These are phyloP conservation scores for Magallana angulata DNA, from an alignment of 1,140 invertebrate genomes.

Conservation along the genomic window DNA sequence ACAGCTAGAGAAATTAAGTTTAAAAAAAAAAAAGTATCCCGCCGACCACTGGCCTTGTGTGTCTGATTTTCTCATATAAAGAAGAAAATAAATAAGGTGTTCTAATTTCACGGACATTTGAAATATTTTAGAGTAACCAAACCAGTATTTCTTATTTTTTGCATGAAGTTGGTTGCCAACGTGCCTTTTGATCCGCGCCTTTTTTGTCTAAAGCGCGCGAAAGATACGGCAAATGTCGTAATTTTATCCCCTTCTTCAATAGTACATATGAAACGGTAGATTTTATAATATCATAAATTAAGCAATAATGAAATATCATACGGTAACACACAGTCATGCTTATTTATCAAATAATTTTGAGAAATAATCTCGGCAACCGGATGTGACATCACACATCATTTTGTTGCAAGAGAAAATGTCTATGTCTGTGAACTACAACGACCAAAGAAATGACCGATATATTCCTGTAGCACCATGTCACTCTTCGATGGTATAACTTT, in stretches of 20 bases:
- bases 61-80: no score
- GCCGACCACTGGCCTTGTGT: no score
- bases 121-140: not conserved
- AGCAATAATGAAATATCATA: no score
- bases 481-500: not conserved
- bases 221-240: conserved; percentile 10
- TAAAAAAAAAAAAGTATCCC: no score
- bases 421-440: not conserved
- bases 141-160: not conserved
- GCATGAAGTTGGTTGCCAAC: no score
- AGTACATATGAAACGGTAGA: no score
- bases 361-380: not conserved
- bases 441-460: conserved; percentile 20
- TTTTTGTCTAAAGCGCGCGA: not conserved
- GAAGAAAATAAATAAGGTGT: no score
- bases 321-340: no score
- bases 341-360: no score
- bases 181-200: not conserved
- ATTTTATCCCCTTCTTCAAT: not conserved
- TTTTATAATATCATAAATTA: no score
- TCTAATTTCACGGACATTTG: not conserved
- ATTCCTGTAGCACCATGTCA: conserved; percentile 18
- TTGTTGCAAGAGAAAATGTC: conserved; percentile 1
- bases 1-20: no score
- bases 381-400: not conserved